Conservation (phyloP, 2,113 vertebrate species). For the Neodon shergylaensis region DNA sequence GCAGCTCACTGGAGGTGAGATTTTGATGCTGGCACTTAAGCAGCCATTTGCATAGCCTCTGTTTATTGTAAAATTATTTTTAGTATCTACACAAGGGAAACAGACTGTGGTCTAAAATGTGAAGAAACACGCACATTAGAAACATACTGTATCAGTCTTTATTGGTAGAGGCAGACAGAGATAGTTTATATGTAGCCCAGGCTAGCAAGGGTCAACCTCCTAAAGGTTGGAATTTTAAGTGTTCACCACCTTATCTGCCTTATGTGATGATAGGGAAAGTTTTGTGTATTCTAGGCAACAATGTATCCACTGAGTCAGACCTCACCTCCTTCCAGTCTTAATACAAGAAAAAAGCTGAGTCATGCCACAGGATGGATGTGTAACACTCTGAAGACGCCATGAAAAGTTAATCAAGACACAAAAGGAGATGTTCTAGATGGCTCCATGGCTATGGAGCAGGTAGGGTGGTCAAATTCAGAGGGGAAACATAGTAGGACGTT, state of each 20-base stretch:
- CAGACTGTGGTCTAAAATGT: fast-evolving
- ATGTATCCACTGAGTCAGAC: not conserved
- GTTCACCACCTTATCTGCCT: not conserved
- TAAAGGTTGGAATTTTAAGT: not conserved
- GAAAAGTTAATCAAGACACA: not conserved
- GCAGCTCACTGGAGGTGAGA: not conserved
- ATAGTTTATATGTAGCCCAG: not conserved
- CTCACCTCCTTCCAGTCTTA: not conserved
- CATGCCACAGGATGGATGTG: fast-evolving
- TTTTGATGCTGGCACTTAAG: fast-evolving
- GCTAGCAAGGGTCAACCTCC: not conserved
- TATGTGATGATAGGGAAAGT: not conserved
- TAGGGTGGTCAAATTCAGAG: not conserved
- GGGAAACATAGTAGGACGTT: fast-evolving
- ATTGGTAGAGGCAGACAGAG: fast-evolving
- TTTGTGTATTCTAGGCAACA: not conserved
- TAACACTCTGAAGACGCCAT: fast-evolving
- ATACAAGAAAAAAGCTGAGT: not conserved
- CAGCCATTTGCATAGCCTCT: fast-evolving
- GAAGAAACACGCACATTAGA: fast-evolving
- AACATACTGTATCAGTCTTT: not conserved
- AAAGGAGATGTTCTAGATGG: fast-evolving
- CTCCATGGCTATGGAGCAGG: fast-evolving
- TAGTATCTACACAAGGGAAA: not conserved
- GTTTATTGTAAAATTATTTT: fast-evolving